Base-by-base conservation (phyloP, 2,888 invertebrate genomes). In the Didymodactylos carnosus region DNA sequence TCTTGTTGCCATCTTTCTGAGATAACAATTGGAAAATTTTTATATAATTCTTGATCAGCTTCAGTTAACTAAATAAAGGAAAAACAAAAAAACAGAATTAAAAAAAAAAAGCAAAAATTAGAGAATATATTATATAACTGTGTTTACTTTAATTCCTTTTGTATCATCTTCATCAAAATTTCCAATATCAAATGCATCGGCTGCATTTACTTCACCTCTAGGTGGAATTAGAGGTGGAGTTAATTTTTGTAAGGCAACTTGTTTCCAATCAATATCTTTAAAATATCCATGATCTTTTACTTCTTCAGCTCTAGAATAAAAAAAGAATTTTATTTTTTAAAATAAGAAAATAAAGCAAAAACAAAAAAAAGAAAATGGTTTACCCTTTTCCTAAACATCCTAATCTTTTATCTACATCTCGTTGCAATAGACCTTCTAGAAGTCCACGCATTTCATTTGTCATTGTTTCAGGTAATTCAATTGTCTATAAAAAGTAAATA, bases 111-210 rank as follows among this genome's bases (percentile, higher is more conserved):
- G n/a, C n/a, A n/a, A n/a, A n/a, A n/a, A n/a, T n/a, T n/a, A n/a
- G n/a, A n/a, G n/a, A n/a, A n/a, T n/a, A n/a, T n/a, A n/a, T n/a
- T n/a, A n/a, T n/a, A n/a, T n/a, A n/a, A n/a, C n/a, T n/a, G n/a
- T n/a, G n/a, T n/a, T 51, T 29, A 53, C 85, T 87, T 95, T 95
- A 80, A 97, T 95, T 77, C 97, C 97, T 84, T 98, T 98, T 41
- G 97, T 97, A 83, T 98, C 98, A 83, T 99, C 98, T 82, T 98
- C 98, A 82, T 98, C 98, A 84, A 98, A 98, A 78, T 95, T 95
- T 77, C 98, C 98, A 81, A 98, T 99, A 83, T 97, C 97, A 84
- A 98, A 99, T 35, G 98, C 98, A 84, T 99, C 98, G 1, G 98
- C 98, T 5, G 98, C 98, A 85, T 98, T 98, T 41, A 98, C 98